Percentiles rank a stretch among this genome's conserved stretches.
These are phyloP conservation scores for Glaucomys volans DNA, from an alignment of 2,113 vertebrate species.

Conservation along the genomic window DNA sequence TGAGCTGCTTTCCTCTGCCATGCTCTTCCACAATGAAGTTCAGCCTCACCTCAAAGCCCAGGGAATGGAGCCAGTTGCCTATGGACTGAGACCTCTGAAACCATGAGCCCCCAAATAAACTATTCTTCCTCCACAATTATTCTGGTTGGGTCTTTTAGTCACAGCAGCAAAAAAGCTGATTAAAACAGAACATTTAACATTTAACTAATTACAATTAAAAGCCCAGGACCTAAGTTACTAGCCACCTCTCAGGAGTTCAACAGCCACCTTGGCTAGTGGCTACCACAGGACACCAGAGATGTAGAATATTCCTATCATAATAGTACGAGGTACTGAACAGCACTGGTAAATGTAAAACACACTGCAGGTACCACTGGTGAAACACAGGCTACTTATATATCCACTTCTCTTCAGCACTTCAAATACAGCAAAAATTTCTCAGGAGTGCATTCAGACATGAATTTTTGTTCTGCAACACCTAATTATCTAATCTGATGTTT, in stretches of 20 bases:
- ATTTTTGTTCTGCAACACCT: background rate
- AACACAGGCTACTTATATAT: background rate
- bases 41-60: no score
- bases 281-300: background rate
- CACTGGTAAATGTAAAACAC: background rate
- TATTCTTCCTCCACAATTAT: no score
- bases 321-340: background rate
- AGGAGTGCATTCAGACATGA: background rate
- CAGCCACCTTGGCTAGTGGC: background rate
- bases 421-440: background rate
- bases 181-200: no score
- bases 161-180: no score
- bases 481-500: background rate
- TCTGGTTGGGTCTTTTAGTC: no score
- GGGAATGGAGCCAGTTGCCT: no score
- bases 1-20: no score
- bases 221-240: background rate
- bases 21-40: no score
- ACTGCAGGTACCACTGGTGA: background rate
- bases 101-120: no score
- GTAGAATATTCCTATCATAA: background rate
- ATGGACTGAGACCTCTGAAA: no score
- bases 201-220: background rate
- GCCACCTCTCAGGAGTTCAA: background rate
- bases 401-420: background rate